phyloP scores from a whole-genome alignment of 2,888 invertebrate species.

The Drosophila nr. medialis region DNA sequence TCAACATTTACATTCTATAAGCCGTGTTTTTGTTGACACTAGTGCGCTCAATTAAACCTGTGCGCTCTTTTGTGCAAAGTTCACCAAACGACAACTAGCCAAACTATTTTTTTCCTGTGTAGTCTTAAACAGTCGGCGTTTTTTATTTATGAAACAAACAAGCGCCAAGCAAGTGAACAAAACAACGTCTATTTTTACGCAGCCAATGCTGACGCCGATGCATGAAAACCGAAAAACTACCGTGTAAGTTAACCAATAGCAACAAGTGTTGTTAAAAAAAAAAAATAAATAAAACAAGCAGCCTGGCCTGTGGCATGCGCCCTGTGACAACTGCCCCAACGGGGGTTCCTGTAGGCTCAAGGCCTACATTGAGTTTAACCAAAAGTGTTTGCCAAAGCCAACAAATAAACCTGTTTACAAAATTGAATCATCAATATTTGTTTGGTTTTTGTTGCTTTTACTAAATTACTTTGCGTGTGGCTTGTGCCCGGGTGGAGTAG shows the following conservation, averaged over 20 bases:
- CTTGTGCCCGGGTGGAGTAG: background rate
- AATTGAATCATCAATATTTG: slow-evolving; percentile 53
- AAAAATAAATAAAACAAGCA: slow-evolving; percentile 7
- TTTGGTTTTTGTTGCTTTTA: background rate
- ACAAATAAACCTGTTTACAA: slow-evolving; percentile 36
- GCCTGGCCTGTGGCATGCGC: slow-evolving; percentile 33
- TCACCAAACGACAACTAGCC: background rate
- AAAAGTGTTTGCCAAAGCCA: slow-evolving; percentile 35
- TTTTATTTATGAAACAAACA: slow-evolving; percentile 3
- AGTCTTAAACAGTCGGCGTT: slow-evolving; percentile 21
- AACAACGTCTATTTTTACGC: slow-evolving; percentile 8
- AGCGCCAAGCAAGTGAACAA: background rate
- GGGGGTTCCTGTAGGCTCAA: slow-evolving; percentile 31
- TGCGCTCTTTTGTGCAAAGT: slow-evolving; percentile 9
- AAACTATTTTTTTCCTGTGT: slow-evolving; percentile 6
- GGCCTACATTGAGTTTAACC: slow-evolving; percentile 52
- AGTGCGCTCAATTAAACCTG: background rate
- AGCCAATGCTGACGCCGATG: slow-evolving; percentile 3
- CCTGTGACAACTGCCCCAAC: slow-evolving; percentile 1
- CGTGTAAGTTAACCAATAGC: slow-evolving; percentile 27
- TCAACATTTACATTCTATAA: slow-evolving; percentile 17
- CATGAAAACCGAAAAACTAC: slow-evolving; percentile 10
- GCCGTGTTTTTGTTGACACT: slow-evolving; percentile 2
- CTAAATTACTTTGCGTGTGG: slow-evolving; percentile 1
- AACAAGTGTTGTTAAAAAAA: slow-evolving; percentile 42